Evolutionary conservation across 1,140 invertebrate genomes (phyloP).

Genomic region (Yoshiicerus persimilis): DNA sequence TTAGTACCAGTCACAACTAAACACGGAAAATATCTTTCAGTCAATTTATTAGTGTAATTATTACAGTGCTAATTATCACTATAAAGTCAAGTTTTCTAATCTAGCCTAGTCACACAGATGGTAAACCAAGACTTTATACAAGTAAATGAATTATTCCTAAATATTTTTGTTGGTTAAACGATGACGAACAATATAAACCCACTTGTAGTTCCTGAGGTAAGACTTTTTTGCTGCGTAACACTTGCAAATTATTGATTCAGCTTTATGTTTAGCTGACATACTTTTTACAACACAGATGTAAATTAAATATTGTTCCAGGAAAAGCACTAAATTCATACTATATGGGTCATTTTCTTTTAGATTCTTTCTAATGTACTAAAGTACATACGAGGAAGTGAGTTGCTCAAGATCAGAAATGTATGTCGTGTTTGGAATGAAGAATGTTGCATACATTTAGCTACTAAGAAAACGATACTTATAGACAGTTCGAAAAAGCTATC

Average conservation of each 20-base stretch:
- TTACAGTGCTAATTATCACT: not conserved
- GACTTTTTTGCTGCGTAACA: not conserved
- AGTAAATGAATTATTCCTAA: not conserved
- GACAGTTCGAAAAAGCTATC: not conserved
- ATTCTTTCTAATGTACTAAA: constrained; percentile 27
- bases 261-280: not conserved
- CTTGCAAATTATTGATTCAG: not conserved
- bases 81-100: not conserved
- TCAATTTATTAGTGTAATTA: not conserved
- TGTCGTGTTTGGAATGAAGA: constrained; percentile 28
- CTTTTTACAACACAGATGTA: not conserved
- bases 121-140: not conserved
- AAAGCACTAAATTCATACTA: not conserved
- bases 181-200: constrained; percentile 7
- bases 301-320: not conserved
- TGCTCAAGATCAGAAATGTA: constrained; percentile 26
- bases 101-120: not conserved
- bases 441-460: not conserved
- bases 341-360: not conserved
- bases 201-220: constrained; percentile 24
- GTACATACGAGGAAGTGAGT: not conserved
- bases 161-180: no score
- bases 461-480: not conserved
- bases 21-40: not conserved
- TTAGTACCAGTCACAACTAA: not conserved